Base-by-base conservation (phyloP, 1,140 invertebrate genomes). In the Tyrophagus putrescentiae region DNA sequence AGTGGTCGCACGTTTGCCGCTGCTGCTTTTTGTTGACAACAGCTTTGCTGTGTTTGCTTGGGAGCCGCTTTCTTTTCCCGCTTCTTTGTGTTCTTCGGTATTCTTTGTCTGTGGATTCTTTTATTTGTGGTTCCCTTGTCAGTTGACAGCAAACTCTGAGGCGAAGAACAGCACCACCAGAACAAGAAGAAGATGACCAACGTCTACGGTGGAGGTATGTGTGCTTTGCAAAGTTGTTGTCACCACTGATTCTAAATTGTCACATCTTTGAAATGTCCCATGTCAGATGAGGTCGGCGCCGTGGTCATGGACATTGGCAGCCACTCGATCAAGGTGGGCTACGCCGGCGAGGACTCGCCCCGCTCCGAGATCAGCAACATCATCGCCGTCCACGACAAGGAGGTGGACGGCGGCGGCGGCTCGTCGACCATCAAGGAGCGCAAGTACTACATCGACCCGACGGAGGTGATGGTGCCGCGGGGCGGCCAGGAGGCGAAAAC, bases 281-380 rank as follows among this genome's bases (percentile, higher is more conserved):
- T 13, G 11, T 25, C 64, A 77, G 94, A 98, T 77, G 94, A 98
- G 73, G 96, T 98, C 65, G 93, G 93, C 16, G 93, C 93, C 0
- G 71, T 98, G 60, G 94, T 98, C 9, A 94, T 98, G 71, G 94
- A 98, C 73, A 81, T 92, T 42, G 94, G 91, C 0, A 86, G 89
- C 67, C 85, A 88, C 72, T 88, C 87, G 1, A 71, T 89, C 32
- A 73, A 85, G 63, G 84, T 84, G 21, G 87, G 87, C 21, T 90
- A 87, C 78, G 86, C 85, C 18, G 86, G 87, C 29, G 34, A 57
- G 27, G 52, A 54, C 39, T 13, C 52, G 25, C 52, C 52, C n/a
- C 13, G 25, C 18, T 57, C 34, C 2, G 34, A 57, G 25, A 41
- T 39, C n/a, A 13, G 34, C 3, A 16, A 21, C 16, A 28, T 41